Base-by-base conservation (phyloP, 2,888 invertebrate genomes). In the Apamea monoglypha region DNA sequence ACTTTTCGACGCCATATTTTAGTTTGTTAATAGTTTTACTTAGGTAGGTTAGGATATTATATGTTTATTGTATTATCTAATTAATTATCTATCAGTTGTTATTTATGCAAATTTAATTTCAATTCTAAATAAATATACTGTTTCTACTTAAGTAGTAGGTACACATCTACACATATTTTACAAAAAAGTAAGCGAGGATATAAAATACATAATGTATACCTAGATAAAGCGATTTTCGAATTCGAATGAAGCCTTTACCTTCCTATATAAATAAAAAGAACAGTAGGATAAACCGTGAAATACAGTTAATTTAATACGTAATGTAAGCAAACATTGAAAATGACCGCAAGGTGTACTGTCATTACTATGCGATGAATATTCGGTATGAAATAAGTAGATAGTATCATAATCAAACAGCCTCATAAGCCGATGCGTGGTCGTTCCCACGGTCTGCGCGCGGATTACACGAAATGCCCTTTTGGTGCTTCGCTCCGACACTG, bases 381-480 rank as follows among this genome's bases (percentile, higher is more conserved):
- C 21, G n/a, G 63, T 66, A 77, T 69, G 81, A 84, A 70, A 71
- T 75, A 75, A 76, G 87, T 75, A 64, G 74, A 63, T 50, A 67
- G 47, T 81, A 81, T 74, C 73, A 75, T 82, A 83, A 89, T 81
- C 85, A 88, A 89, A 83, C 82, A 86, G 84, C 88, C 78, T 86
- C 83, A 78, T 81, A 83, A 78, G 83, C 78, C 79, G 83, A 85
- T 87, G 91, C 78, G 78, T 88, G 81, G 71, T 81, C 91, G 94
- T 96, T 96, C 96, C 96, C 96, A 96, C 96, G 96, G 91, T 94
- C 81, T 82, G 92, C 91, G 86, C 91, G 91, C 93, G 95, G 96
- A 96, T 96, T 96, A 96, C 95, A 95, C 93, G 93, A 94, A 95
- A 95, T 96, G 96, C 95, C 95, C 95, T 96, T 96, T 96, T 95